Evolutionary conservation across 1,140 invertebrate species (phyloP).

Genomic region (Gonioctena quinquepunctata): DNA sequence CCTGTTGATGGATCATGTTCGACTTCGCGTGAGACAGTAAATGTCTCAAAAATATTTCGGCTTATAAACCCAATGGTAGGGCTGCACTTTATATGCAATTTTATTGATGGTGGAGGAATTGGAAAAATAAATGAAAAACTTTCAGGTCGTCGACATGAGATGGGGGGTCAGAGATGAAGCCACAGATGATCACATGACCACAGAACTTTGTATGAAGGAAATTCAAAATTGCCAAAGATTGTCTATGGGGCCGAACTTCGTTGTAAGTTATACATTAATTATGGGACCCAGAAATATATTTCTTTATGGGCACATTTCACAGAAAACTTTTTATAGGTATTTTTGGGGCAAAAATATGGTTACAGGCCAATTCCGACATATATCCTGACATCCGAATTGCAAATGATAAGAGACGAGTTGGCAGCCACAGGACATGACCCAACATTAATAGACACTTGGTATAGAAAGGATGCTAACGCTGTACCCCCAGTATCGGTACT

Average conservation of each 20-base stretch:
- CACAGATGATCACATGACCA: conserved; percentile 99
- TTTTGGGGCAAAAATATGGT: conserved; percentile 97
- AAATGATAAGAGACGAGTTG: conserved; percentile 83
- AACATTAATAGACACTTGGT: conserved; percentile 89
- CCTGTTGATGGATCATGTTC: too few species aligned
- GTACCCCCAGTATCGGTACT: conserved; percentile 91
- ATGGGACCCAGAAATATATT: too few species aligned
- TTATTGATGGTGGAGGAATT: too few species aligned
- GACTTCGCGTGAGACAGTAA: too few species aligned
- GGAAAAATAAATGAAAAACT: too few species aligned
- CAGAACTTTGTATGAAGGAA: conserved; percentile 96
- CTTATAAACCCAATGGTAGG: too few species aligned
- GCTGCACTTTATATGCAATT: too few species aligned
- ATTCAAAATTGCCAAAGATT: conserved; percentile 96
- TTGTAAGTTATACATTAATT: too few species aligned
- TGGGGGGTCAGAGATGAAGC: conserved; percentile 97
- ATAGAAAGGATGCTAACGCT: conserved; percentile 94
- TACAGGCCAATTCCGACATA: conserved; percentile 96
- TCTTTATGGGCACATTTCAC: too few species aligned
- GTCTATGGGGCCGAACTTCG: conserved; percentile 98
- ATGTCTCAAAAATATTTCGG: too few species aligned
- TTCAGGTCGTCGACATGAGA: conserved; percentile 95
- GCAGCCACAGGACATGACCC: conserved; percentile 79
- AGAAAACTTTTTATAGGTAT: conserved; percentile 74
- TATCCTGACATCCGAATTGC: conserved; percentile 89